Base-by-base conservation (phyloP, 2,797 vertebrate species). In the Sebastes steindachneri region DNA sequence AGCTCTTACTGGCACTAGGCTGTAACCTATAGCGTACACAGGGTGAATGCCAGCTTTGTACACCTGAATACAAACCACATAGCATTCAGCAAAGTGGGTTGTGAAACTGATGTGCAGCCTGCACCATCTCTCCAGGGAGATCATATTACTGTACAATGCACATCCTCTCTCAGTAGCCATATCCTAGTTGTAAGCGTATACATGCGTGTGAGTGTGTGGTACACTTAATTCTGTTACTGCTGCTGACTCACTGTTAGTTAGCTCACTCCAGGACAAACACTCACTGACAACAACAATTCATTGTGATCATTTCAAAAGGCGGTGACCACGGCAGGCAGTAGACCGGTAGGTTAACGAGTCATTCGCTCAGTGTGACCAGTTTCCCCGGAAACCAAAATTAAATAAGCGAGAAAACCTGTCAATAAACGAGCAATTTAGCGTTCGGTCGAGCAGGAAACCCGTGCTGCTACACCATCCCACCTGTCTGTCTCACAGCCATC, bases 181-280 rank as follows among this genome's bases (percentile, higher is more conserved):
- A 68, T 83, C 58, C 33, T 65, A 37, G 33, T 35, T 53, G 9
- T 12, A 26, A 31, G 54, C 4, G 2, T 17, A 12, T n/a, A 9
- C 3, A n/a, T 1, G 12, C 8, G 8, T 33, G 19, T 58, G 33
- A 21, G 35, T 25, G 45, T 67, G 67, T 55, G 73, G 25, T 59
- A 57, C 70, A 77, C 69, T 19, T 51, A 7, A 26, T 33, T 71
- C 29, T 23, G 35, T 31, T 35, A 14, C 70, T 31, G 33, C 66
- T 82, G 75, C 73, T 85, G 75, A 87, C 60, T 85, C 77, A 76
- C 28, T 58, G 63, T 69, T 60, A 25, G 8, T 33, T 9, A 59
- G 75, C 73, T 79, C 72, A 55, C 58, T 75, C 7, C 2, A 31
- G 59, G 63, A 65, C 75, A 55, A 28, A 79, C 66, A 58, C 59